Evolutionary conservation across 2,113 vertebrate species (phyloP).

Genomic region (Pitta sordida): DNA sequence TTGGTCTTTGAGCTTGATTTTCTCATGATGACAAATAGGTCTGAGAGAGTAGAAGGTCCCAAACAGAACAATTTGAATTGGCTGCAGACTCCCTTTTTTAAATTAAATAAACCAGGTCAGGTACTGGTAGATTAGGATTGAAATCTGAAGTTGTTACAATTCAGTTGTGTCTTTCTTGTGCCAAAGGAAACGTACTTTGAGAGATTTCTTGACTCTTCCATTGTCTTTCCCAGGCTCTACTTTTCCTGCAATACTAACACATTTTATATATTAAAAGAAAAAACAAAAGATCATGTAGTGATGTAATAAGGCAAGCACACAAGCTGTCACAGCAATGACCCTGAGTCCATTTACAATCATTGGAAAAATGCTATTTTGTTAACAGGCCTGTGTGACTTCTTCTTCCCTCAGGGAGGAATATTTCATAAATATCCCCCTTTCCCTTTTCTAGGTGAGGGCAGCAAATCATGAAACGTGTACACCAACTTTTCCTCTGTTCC

Average conservation of each 20-base stretch:
- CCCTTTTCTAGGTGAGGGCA: background rate
- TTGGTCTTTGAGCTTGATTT: background rate
- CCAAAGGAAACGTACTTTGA: background rate
- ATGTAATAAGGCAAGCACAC: background rate
- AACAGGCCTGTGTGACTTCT: background rate
- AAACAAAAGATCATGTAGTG: background rate
- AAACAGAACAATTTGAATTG: background rate
- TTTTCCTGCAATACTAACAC: background rate
- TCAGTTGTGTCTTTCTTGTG: background rate
- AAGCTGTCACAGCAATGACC: background rate
- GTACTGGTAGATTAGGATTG: background rate
- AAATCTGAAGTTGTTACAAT: background rate
- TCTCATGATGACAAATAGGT: background rate
- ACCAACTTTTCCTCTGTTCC: background rate
- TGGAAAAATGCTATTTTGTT: background rate
- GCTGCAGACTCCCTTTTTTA: background rate
- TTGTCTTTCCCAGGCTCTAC: background rate
- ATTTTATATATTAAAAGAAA: background rate
- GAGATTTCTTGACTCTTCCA: background rate
- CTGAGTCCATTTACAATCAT: background rate
- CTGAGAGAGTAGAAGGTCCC: background rate
- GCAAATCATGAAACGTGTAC: background rate
- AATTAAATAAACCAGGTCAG: background rate
- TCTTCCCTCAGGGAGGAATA: background rate
- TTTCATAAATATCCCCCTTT: background rate